Conservation (phyloP, 2,113 vertebrate genomes). For the Eulemur macaco region DNA sequence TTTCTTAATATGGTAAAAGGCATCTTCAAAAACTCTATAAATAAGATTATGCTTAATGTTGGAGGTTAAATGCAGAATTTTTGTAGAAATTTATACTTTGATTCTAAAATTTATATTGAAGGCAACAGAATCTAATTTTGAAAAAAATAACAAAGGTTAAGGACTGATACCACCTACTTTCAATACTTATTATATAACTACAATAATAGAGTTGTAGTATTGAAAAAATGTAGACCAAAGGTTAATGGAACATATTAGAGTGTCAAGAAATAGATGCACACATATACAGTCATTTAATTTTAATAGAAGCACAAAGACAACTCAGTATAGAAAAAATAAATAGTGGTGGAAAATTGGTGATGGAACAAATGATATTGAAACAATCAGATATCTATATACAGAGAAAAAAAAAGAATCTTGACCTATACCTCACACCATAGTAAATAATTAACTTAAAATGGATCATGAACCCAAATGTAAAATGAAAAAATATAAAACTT, state of each 20-base stretch:
- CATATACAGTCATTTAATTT: not conserved
- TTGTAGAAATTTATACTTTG: not conserved
- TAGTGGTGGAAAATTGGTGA: not conserved
- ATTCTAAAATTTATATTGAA: not conserved
- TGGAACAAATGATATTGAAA: not conserved
- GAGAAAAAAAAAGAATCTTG: not conserved
- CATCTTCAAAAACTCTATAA: not conserved
- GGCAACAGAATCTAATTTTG: not conserved
- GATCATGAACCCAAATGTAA: not conserved
- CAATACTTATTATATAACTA: not conserved
- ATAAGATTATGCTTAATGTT: not conserved
- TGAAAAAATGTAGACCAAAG: not conserved
- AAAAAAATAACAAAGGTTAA: not conserved
- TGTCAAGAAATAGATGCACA: not conserved
- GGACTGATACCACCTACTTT: not conserved
- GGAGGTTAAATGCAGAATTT: not conserved
- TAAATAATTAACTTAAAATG: not conserved
- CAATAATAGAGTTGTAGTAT: not conserved
- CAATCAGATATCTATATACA: not conserved
- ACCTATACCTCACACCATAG: not conserved
- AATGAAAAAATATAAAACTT: not conserved
- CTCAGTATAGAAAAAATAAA: not conserved
- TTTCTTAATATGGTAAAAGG: not conserved
- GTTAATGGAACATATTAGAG: not conserved
- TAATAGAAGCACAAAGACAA: not conserved